A percentile compares a stretch with the other conserved stretches of the same genome.
phyloP scores from a whole-genome alignment of 1,140 invertebrate genomes.

The Aplysia californica region DNA sequence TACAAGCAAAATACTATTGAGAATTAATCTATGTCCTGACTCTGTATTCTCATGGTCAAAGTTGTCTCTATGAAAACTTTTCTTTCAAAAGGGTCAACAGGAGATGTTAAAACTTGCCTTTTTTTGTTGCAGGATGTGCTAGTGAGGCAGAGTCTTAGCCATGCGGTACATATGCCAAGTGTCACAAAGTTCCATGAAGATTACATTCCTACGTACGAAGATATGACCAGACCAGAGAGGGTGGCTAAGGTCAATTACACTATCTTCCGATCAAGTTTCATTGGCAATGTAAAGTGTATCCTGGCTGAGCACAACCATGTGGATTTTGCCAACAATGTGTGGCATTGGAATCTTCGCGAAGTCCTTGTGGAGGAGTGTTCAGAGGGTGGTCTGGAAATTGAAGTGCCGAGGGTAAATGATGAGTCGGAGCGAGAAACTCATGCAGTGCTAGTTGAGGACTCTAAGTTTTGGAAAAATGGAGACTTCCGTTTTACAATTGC shows the following conservation, averaged over 20 bases:
- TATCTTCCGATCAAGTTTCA: constrained; percentile 51
- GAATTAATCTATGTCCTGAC: too few relatives aligned
- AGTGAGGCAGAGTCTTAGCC: constrained; percentile 46
- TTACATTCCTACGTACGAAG: constrained; percentile 64
- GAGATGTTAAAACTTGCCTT: too few relatives aligned
- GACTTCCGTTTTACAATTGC: constrained; percentile 69
- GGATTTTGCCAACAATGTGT: constrained; percentile 67
- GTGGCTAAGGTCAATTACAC: constrained; percentile 65
- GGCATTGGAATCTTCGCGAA: constrained; percentile 70
- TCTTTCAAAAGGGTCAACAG: too few relatives aligned
- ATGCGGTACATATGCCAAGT: constrained; percentile 64
- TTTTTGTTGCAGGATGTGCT: constrained; percentile 28
- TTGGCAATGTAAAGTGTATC: constrained; percentile 55
- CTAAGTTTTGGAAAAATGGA: constrained; percentile 50
- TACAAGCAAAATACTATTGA: too few relatives aligned
- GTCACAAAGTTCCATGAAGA: constrained; percentile 64
- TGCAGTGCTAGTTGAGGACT: constrained; percentile 54
- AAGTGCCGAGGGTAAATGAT: constrained; percentile 64
- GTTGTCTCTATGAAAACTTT: too few relatives aligned
- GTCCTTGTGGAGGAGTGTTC: constrained; percentile 86
- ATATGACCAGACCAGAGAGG: constrained; percentile 63
- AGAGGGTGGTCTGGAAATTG: constrained; percentile 78
- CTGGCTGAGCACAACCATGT: constrained; percentile 66
- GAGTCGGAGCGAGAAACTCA: constrained; percentile 51
- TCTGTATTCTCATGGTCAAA: too few relatives aligned